Evolutionary conservation across 2,113 vertebrate genomes (phyloP).

Genomic region (Eudyptes chrysolophus): DNA sequence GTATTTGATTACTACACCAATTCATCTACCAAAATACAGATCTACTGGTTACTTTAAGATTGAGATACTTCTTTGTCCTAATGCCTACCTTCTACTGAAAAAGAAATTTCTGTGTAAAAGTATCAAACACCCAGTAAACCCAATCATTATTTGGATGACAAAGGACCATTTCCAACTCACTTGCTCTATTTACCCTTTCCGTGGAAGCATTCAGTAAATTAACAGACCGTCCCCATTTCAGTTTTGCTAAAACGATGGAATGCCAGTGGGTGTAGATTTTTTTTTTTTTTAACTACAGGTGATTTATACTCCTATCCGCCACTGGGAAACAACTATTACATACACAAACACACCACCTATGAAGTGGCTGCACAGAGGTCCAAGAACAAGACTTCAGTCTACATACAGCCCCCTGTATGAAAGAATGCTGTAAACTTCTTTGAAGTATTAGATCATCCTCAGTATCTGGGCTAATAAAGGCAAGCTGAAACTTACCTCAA

Average conservation of each 20-base stretch:
- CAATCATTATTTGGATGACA: not conserved
- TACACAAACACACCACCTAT: not conserved
- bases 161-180: not conserved
- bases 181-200: not conserved
- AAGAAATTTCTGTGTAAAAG: not conserved
- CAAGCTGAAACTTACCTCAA: slow-evolving; percentile 78
- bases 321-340: not conserved
- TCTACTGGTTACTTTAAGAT: not conserved
- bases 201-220: not conserved
- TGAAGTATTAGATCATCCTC: not conserved
- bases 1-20: not conserved
- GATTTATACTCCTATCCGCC: not conserved
- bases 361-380: not conserved
- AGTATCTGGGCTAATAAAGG: not conserved
- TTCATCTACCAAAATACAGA: not conserved
- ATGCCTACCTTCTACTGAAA: not conserved
- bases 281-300: not conserved
- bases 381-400: not conserved
- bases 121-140: not conserved
- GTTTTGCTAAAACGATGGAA: not conserved
- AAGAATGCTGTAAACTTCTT: not conserved
- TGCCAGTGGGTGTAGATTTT: not conserved
- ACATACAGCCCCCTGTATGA: too few species aligned
- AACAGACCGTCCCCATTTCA: not conserved
- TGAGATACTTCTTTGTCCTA: not conserved